A percentile compares a stretch with the other conserved stretches of the same genome.
phyloP scores from a whole-genome alignment of 2,797 vertebrate genomes.

The Catostomus latipinnis region DNA sequence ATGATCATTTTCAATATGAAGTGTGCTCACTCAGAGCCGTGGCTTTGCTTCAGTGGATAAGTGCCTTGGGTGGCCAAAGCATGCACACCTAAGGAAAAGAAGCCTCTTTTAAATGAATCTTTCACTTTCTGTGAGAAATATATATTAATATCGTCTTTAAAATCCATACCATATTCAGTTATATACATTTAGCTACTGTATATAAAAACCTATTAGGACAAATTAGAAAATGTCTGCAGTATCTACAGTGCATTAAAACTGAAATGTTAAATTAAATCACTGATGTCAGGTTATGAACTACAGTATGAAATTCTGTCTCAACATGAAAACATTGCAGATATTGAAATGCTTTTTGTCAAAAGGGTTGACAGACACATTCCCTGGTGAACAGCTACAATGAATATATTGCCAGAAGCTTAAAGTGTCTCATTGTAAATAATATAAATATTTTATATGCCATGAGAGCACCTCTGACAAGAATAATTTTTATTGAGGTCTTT shows the following conservation, averaged over 20 bases:
- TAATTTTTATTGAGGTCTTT: conserved; percentile 9
- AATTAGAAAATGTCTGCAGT: background rate
- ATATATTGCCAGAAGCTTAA: background rate
- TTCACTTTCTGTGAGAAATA: background rate
- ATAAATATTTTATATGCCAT: background rate
- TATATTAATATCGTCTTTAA: background rate
- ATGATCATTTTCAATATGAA: conserved; percentile 49
- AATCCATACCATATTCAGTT: background rate
- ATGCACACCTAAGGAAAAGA: conserved; percentile 11
- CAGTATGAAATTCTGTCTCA: background rate
- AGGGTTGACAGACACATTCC: background rate
- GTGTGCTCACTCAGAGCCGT: conserved; percentile 23
- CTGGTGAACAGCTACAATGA: conserved; percentile 6
- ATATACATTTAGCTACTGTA: background rate
- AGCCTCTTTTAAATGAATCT: conserved; percentile 2
- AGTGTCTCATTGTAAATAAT: background rate
- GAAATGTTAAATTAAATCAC: background rate
- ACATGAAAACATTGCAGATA: background rate
- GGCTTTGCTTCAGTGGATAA: conserved; percentile 37
- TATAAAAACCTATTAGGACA: background rate
- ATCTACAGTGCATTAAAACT: background rate
- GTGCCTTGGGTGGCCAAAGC: conserved; percentile 29
- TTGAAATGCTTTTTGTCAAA: background rate
- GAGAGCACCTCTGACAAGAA: background rate
- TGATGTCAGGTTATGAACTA: background rate